Conservation (phyloP, 2,113 vertebrate genomes). For the Petrocephalus microphthalmus region DNA sequence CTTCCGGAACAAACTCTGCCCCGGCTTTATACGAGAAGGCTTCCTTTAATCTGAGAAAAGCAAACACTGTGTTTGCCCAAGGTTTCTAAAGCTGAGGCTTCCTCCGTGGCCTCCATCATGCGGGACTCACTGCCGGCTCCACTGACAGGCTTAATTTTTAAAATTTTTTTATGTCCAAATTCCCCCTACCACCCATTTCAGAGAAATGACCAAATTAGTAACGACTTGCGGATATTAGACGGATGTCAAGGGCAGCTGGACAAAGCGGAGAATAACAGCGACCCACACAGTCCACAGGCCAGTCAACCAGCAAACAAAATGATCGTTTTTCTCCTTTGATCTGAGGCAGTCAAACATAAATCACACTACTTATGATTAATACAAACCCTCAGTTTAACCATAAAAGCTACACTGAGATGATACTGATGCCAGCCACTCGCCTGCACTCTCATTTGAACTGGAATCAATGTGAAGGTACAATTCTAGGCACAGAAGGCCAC, state of each 20-base stretch:
- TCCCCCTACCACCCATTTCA: neutral
- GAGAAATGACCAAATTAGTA: neutral
- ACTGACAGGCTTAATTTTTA: neutral
- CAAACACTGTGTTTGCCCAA: neutral
- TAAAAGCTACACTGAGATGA: neutral
- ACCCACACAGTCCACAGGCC: neutral
- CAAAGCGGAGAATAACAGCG: neutral
- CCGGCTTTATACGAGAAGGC: conserved; percentile 34
- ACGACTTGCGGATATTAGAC: neutral
- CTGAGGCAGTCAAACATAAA: neutral
- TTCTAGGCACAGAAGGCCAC: too few species aligned
- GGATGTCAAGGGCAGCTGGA: neutral
- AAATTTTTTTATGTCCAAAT: neutral
- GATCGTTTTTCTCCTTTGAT: neutral
- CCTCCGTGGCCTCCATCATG: neutral
- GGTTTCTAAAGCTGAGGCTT: neutral
- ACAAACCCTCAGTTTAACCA: neutral
- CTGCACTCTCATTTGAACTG: neutral
- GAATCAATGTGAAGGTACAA: too few species aligned
- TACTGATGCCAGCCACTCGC: neutral
- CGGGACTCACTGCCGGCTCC: neutral
- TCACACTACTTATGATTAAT: neutral
- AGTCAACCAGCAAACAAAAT: neutral
- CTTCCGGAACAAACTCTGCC: conserved; percentile 46
- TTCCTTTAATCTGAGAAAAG: conserved; percentile 38